Evolutionary conservation across 2,797 vertebrate genomes (phyloP).

Genomic region (Pterois miles): DNA sequence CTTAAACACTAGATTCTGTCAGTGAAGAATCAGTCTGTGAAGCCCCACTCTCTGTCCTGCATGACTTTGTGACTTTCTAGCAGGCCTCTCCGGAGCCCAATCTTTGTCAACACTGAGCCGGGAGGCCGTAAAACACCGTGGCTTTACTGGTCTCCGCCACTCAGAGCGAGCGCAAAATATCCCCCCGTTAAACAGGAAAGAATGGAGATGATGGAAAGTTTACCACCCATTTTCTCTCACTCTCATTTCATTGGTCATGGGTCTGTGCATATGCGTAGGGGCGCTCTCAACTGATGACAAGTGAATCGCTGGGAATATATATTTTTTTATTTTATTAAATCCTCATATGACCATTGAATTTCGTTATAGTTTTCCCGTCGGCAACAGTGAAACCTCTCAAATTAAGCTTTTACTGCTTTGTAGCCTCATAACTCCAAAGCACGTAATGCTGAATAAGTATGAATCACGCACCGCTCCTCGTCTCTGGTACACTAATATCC

Average conservation of each 20-base stretch:
- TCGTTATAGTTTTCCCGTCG: conserved; percentile 44
- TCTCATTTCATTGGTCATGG: conserved; percentile 74
- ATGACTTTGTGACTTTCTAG: conserved; percentile 74
- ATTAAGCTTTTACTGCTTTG: conserved; percentile 68
- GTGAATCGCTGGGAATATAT: conserved; percentile 65
- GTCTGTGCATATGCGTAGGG: conserved; percentile 50
- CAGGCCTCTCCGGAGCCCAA: conserved; percentile 50
- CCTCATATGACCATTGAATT: conserved; percentile 55
- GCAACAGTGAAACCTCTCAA: conserved; percentile 62
- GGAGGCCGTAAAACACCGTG: conserved; percentile 66
- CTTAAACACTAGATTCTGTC: conserved; percentile 52
- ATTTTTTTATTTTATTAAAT: conserved; percentile 61
- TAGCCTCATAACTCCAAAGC: conserved; percentile 61
- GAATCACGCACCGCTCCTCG: conserved; percentile 41
- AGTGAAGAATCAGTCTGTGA: conserved; percentile 39
- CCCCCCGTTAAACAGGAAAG: conserved; percentile 71
- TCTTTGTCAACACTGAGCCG: conserved; percentile 64
- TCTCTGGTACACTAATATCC: conserved; percentile 53
- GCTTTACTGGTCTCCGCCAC: conserved; percentile 74
- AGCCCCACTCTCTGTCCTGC: conserved; percentile 60
- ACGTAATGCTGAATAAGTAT: conserved; percentile 55
- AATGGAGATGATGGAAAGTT: conserved; percentile 77
- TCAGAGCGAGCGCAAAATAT: conserved; percentile 70
- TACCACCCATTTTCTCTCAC: conserved; percentile 69
- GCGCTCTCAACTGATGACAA: conserved; percentile 57